phyloP scores from a whole-genome alignment of 92 coral and sea anemone genomes.

The Parazoanthus darwini region DNA sequence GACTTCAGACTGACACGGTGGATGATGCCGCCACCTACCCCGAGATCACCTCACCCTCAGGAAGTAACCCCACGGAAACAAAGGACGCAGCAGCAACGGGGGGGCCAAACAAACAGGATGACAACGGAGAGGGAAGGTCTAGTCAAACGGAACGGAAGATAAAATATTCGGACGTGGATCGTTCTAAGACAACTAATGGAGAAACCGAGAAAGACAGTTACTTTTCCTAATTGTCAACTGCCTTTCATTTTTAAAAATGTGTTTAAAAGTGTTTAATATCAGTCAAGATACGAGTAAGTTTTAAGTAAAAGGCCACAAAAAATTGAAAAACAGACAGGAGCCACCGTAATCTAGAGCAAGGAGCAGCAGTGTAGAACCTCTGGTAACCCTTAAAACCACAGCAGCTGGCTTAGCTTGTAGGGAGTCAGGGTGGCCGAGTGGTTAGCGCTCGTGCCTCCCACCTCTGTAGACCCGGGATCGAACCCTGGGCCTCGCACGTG shows the following conservation, averaged over 20 bases:
- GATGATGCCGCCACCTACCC: neutral
- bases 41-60: conserved; percentile 4
- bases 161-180: conserved; percentile 7
- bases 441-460: too few relatives aligned
- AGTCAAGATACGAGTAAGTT: neutral
- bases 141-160: conserved; percentile 11
- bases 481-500: too few relatives aligned
- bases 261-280: neutral
- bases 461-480: too few relatives aligned
- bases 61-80: neutral
- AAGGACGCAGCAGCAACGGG: neutral
- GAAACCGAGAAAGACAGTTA: conserved; percentile 12
- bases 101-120: neutral
- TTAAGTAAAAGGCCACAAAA: too few relatives aligned
- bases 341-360: too few relatives aligned
- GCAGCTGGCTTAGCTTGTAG: too few relatives aligned
- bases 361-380: too few relatives aligned
- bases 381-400: too few relatives aligned
- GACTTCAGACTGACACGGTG: neutral
- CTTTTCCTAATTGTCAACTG: neutral
- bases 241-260: neutral
- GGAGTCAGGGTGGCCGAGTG: too few relatives aligned
- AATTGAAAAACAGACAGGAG: too few relatives aligned
- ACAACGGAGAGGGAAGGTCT: neutral
- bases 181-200: neutral